Percentiles rank a stretch among this genome's conserved stretches.
These are phyloP conservation scores for Tamandua tetradactyla DNA, from an alignment of 2,797 vertebrate genomes.

Conservation along the genomic window DNA sequence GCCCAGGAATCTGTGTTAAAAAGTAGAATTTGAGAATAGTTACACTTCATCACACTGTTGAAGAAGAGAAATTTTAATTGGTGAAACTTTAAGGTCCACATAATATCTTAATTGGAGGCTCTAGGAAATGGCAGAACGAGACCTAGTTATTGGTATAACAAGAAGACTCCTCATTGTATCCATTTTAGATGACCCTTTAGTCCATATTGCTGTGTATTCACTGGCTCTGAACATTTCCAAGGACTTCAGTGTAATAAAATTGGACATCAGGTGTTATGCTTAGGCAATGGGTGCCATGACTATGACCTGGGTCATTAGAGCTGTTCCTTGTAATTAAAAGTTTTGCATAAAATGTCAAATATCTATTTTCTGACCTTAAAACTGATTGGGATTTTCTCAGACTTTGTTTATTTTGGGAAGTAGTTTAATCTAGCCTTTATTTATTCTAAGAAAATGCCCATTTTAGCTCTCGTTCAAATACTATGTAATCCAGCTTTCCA, in stretches of 20 bases:
- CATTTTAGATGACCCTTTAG: neutral
- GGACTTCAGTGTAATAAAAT: neutral
- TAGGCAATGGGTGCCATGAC: neutral
- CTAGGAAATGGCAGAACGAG: neutral
- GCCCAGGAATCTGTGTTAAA: neutral
- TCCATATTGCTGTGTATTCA: neutral
- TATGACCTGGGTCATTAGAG: neutral
- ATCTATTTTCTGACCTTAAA: slow-evolving; percentile 61
- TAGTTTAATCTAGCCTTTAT: slow-evolving; percentile 62
- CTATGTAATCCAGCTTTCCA: slow-evolving; percentile 41
- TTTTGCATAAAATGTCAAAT: neutral
- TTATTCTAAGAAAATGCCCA: slow-evolving; percentile 67
- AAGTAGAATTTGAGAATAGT: neutral
- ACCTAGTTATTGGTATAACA: neutral
- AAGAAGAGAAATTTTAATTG: neutral
- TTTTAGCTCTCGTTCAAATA: slow-evolving; percentile 60
- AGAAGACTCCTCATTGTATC: neutral
- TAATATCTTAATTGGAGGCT: neutral
- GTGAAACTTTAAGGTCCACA: neutral
- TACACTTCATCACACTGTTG: neutral
- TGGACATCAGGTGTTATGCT: neutral
- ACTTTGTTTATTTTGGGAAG: slow-evolving; percentile 73
- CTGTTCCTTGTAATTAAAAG: neutral
- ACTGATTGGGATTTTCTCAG: slow-evolving; percentile 51
- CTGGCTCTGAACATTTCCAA: neutral